Evolutionary conservation across 2,113 vertebrate species (phyloP), one percentile per base, ranked within the genome.

Genomic region (Collichthys lucidus): DNA sequence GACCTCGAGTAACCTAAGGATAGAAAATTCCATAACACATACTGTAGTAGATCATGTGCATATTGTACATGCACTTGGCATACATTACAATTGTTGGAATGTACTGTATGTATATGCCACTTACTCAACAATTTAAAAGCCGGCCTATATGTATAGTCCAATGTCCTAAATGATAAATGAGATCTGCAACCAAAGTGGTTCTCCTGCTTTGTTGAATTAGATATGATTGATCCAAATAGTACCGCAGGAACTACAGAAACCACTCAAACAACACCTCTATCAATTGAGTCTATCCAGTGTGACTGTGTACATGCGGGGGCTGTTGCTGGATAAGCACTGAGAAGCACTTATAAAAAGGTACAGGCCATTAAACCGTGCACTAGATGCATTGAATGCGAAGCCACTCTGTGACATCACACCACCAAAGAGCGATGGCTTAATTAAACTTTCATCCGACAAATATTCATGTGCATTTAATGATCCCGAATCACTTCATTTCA

Each of bases 381-480:
- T 85, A 64, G 77, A 77, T 63, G 71, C 83, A 76, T 4, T 74
- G 80, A 82, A 77, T 57, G 65, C 83, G 83, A 79, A 65, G 79
- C 74, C 10, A 35, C 70, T 78, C 53, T 24, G 53, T 87, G 89
- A 85, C 80, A 81, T 84, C 90, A 89, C 1, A 0, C 44, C 3
- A 35, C 69, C 62, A 80, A 76, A 88, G 90, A 92, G 83, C 56
- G 80, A 85, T 78, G 79, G 82, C 78, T 85, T 86, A 74, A 92
- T 91, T 93, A 89, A 92, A 89, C 79, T 92, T 93, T 91, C 71
- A 93, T 92, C 77, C 17, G 52, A 88, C 91, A 93, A 93, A 93
- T 89, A 92, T 91, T 91, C 85, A 86, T 89, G 80, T 76, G 67
- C 63, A 61, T 91, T 93, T 93, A 92, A 94, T 94, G 84, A 91